These are phyloP conservation scores for Lepus timidus DNA, from an alignment of 2,113 vertebrate genomes.

Conservation along the genomic window DNA sequence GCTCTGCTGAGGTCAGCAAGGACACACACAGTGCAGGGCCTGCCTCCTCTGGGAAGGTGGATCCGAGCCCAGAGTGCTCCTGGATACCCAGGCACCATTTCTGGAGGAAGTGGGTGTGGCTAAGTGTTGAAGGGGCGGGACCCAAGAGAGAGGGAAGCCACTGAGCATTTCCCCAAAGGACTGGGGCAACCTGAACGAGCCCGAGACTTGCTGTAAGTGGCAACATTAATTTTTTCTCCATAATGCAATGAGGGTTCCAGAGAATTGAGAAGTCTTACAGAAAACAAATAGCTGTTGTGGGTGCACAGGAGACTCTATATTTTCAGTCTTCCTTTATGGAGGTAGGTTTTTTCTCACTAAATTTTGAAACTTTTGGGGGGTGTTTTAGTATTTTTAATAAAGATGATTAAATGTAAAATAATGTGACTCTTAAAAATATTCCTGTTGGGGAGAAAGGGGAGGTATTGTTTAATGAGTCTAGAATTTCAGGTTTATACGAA, in stretches of 20 bases:
- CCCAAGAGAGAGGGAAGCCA: neutral
- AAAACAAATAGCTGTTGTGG: neutral
- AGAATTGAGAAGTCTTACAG: neutral
- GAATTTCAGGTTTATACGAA: no score
- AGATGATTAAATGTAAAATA: neutral
- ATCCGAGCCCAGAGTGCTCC: neutral
- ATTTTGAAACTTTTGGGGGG: neutral
- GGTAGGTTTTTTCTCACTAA: neutral
- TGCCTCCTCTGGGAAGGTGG: neutral
- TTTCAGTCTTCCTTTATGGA: neutral
- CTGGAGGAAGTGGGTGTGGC: neutral
- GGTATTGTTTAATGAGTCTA: neutral
- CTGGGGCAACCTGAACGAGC: neutral
- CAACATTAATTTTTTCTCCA: neutral
- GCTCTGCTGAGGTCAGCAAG: neutral
- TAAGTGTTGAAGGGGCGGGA: neutral
- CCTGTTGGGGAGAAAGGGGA: neutral
- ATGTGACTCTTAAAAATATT: neutral
- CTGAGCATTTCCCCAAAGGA: neutral
- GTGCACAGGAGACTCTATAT: neutral
- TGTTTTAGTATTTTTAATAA: neutral
- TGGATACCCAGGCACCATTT: neutral
- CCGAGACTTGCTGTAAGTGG: neutral
- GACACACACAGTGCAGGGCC: rapidly evolving
- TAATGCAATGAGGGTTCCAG: neutral